A percentile compares a stretch with the other conserved stretches of the same genome.
Conservation (phyloP, 2,113 vertebrate species). For the Rhadina sibilatrix region DNA sequence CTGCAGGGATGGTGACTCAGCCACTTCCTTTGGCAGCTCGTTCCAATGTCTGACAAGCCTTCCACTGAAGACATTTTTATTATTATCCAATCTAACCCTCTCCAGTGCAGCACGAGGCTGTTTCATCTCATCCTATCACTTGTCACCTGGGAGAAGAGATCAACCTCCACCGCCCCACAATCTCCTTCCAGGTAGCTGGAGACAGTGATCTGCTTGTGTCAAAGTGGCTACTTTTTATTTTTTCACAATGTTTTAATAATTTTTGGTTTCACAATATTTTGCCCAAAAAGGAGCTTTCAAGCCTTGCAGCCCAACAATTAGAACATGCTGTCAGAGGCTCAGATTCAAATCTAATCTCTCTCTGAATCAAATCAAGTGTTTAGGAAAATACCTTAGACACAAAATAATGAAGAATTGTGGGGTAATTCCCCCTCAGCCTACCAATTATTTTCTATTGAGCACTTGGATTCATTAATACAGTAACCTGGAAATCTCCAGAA, state of each 20-base stretch:
- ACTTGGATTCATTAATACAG: background rate
- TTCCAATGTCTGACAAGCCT: background rate
- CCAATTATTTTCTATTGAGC: background rate
- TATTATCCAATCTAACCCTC: background rate
- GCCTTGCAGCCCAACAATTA: background rate
- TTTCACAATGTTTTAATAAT: background rate
- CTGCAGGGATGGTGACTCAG: background rate
- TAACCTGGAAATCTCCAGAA: background rate
- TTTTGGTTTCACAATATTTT: background rate
- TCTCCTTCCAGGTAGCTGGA: background rate
- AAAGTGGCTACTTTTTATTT: background rate
- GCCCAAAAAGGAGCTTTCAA: background rate
- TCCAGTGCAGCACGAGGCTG: accelerated
- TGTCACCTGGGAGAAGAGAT: background rate
- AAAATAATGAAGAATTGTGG: background rate
- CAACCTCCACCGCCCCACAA: accelerated
- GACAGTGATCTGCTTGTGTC: background rate
- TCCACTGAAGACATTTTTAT: background rate
- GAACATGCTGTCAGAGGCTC: background rate
- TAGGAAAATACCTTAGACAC: background rate
- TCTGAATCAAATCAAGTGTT: background rate
- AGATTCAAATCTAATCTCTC: background rate
- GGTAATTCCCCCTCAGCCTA: background rate
- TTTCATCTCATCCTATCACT: accelerated
- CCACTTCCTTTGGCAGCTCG: background rate